These are phyloP conservation scores for Eristalinus aeneus DNA, from an alignment of 2,888 invertebrate genomes.

Conservation along the genomic window DNA sequence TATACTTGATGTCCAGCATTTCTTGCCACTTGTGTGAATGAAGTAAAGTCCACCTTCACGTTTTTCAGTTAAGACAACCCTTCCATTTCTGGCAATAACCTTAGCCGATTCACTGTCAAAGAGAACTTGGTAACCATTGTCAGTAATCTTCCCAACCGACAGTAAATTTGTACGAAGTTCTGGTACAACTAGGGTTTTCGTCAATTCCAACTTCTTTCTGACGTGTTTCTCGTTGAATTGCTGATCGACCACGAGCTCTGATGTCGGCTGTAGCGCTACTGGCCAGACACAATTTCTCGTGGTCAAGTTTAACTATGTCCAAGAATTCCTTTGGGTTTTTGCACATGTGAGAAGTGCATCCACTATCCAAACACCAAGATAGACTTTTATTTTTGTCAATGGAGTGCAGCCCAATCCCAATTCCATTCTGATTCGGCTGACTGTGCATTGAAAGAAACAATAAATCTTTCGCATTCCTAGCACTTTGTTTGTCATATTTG, in stretches of 20 bases:
- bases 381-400: neutral
- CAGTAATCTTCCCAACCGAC: constrained; percentile 11
- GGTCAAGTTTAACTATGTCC: too few relatives aligned
- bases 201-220: neutral
- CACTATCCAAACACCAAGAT: neutral
- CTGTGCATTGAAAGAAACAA: too few relatives aligned
- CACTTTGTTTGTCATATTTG: too few relatives aligned
- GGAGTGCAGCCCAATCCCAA: too few relatives aligned
- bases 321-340: neutral
- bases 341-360: constrained; percentile 13
- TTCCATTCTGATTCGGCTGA: too few relatives aligned
- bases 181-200: neutral
- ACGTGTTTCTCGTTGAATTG: neutral
- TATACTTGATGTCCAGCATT: neutral
- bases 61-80: neutral
- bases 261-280: constrained; percentile 9
- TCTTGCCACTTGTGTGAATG: neutral
- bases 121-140: neutral
- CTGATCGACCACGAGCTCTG: neutral
- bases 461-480: too few relatives aligned
- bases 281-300: neutral
- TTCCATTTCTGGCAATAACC: neutral
- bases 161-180: constrained; percentile 3
- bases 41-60: neutral
- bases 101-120: neutral